These are phyloP conservation scores for Cliona cf. orientalis DNA, from an alignment of 37 sponge, comb jelly and placozoan species.

Conservation along the genomic window DNA sequence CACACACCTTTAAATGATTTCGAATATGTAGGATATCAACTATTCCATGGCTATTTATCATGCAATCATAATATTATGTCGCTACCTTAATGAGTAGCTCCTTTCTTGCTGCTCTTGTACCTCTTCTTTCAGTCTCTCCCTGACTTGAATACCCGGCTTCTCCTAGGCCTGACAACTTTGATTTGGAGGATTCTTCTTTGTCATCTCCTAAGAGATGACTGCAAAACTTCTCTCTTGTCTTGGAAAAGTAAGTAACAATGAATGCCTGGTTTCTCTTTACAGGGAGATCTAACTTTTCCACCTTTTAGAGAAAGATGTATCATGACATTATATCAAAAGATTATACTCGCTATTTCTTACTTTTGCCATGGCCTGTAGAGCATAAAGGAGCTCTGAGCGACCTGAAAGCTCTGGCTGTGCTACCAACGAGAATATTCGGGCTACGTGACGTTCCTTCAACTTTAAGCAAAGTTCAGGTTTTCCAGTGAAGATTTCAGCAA, in stretches of 20 bases:
- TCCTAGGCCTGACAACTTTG: no score
- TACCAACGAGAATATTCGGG: slow-evolving; percentile 31
- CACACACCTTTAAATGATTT: no score
- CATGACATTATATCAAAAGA: no score
- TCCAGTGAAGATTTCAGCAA: slow-evolving; percentile 3
- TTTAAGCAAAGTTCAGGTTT: not conserved
- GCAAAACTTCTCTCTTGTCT: slow-evolving; percentile 53
- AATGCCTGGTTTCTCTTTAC: slow-evolving; percentile 66
- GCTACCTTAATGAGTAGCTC: not conserved
- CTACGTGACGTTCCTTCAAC: slow-evolving; percentile 18
- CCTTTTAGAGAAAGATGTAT: no score
- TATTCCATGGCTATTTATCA: no score
- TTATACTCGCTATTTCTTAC: no score
- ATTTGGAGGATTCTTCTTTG: no score
- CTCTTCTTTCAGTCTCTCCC: not conserved
- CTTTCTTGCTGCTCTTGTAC: not conserved
- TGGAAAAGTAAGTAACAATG: slow-evolving; percentile 55
- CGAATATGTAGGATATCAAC: no score
- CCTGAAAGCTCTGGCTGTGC: not conserved
- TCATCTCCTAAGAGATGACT: slow-evolving; percentile 33
- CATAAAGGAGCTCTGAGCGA: slow-evolving; percentile 44
- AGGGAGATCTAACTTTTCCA: slow-evolving; percentile 69
- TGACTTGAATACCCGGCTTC: slow-evolving; percentile 3
- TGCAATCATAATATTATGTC: no score
- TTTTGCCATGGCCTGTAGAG: slow-evolving; percentile 62